These are phyloP conservation scores for Athalia circularis DNA, from an alignment of 2,888 invertebrate species.

Conservation along the genomic window DNA sequence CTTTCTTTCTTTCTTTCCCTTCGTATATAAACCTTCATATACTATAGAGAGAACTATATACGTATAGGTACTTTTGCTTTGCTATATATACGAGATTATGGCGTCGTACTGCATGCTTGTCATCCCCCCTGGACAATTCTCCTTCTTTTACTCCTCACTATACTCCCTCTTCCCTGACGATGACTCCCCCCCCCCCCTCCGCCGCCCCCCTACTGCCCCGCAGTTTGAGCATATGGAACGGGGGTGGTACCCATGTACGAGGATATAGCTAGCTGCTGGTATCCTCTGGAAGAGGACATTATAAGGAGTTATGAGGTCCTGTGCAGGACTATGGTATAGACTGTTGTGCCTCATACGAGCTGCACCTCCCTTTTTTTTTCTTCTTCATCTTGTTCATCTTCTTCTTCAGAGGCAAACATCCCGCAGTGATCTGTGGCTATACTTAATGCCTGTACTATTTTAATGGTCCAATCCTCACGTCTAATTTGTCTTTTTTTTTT, in stretches of 20 bases:
- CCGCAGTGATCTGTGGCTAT: neutral
- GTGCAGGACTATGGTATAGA: conserved; percentile 49
- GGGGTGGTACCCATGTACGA: conserved; percentile 58
- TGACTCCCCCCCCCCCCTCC: neutral
- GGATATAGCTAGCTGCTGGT: conserved; percentile 65
- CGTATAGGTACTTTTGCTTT: too few relatives aligned
- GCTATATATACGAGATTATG: conserved; percentile 15
- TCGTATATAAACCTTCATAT: neutral
- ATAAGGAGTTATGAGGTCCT: conserved; percentile 73
- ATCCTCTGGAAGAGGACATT: conserved; percentile 73
- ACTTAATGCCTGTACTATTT: neutral
- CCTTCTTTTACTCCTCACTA: too few relatives aligned
- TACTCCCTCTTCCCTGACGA: neutral
- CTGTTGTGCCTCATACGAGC: conserved; percentile 42
- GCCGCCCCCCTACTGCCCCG: neutral
- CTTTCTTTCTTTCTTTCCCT: neutral
- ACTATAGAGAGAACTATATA: too few relatives aligned
- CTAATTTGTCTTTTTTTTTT: too few relatives aligned
- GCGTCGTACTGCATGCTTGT: conserved; percentile 27
- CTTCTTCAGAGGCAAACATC: neutral
- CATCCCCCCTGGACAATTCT: neutral
- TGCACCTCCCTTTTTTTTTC: conserved; percentile 71
- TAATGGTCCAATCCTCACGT: neutral
- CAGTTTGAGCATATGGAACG: conserved; percentile 60
- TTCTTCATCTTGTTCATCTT: conserved; percentile 51